A percentile compares a stretch with the other conserved stretches of the same genome.
These are phyloP conservation scores for Musca vetustissima DNA, from an alignment of 1,140 invertebrate species.

Conservation along the genomic window DNA sequence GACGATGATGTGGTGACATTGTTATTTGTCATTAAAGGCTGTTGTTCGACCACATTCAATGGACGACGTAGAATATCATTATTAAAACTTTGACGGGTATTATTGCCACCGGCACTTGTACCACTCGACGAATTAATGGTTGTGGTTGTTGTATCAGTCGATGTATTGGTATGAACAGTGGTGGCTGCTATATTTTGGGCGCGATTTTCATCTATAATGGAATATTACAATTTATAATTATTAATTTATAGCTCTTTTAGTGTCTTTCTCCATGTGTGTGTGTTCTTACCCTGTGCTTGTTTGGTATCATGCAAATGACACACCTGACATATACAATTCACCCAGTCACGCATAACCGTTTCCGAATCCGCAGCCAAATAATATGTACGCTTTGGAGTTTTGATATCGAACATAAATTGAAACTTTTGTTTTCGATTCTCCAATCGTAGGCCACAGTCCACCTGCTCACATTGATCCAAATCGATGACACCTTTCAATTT, in stretches of 20 bases:
- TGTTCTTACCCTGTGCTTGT: slow-evolving; percentile 44
- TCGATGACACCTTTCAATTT: slow-evolving; percentile 90
- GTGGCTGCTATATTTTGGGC: slow-evolving; percentile 37
- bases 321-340: slow-evolving; percentile 89
- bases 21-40: slow-evolving; percentile 31
- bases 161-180: slow-evolving; percentile 45
- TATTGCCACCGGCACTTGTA: slow-evolving; percentile 31
- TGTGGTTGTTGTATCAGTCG: slow-evolving; percentile 48
- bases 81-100: slow-evolving; percentile 15
- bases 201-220: slow-evolving; percentile 43
- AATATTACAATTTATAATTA: slow-evolving; percentile 15
- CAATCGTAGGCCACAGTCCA: slow-evolving; percentile 82
- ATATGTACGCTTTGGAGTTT: slow-evolving; percentile 84
- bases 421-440: slow-evolving; percentile 80
- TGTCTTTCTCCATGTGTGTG: background rate
- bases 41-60: slow-evolving; percentile 37
- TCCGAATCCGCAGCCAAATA: slow-evolving; percentile 90
- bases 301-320: slow-evolving; percentile 76
- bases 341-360: slow-evolving; percentile 92
- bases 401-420: slow-evolving; percentile 85
- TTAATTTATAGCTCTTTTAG: background rate
- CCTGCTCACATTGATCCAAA: slow-evolving; percentile 94
- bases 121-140: slow-evolving; percentile 44
- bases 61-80: slow-evolving; percentile 34
- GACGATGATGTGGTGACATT: slow-evolving; percentile 19